Base-by-base conservation (phyloP, 1,140 invertebrate species). In the Procambarus virginalis region DNA sequence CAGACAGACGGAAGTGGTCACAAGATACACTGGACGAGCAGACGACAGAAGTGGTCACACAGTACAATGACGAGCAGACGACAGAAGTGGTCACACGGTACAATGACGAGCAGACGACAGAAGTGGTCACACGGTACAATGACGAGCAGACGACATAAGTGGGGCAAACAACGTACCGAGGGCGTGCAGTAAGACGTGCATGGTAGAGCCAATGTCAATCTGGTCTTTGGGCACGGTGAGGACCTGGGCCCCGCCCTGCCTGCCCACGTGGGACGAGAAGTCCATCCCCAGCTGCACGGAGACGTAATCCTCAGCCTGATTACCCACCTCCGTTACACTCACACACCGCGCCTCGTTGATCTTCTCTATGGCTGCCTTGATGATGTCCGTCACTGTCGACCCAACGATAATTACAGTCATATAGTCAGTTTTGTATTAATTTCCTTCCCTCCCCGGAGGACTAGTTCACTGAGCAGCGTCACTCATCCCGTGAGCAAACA, bases 181-280 rank as follows among this genome's bases (percentile, higher is more conserved):
- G 0, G 95, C 95, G 92, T 96, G 96, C 92, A 96, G 94, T 6
- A 96, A 93, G 93, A 96, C 96, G 92, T 96, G 96, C 68, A 96
- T 93, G 22, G 96, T 94, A 3, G 95, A 95, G 6, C 95, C 95
- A 48, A 95, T 94, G 20, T 94, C 88, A 17, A 68, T 87, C 49
- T 55, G n/a, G 4, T 68, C 81, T 8, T 48, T 64, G 10, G 70
- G 34, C 2, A 91, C 85, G 2, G 82, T 84, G 22, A 91, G 45
- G 60, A 49, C 46, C 58, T 91, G 90, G 12, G 20, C 58, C 20
- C 85, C 90, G 4, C 90, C 85, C 68, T 91, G 90, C 12, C 81
- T n/a, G 2, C 90, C 90, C 17, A 87, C 48, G 46, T 88, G 45
- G 9, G 90, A 83, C 9, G 81, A 85, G 77, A 84, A 88, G n/a